Conservation (phyloP, 2,797 vertebrate species). For the Pyrocephalus nanus region DNA sequence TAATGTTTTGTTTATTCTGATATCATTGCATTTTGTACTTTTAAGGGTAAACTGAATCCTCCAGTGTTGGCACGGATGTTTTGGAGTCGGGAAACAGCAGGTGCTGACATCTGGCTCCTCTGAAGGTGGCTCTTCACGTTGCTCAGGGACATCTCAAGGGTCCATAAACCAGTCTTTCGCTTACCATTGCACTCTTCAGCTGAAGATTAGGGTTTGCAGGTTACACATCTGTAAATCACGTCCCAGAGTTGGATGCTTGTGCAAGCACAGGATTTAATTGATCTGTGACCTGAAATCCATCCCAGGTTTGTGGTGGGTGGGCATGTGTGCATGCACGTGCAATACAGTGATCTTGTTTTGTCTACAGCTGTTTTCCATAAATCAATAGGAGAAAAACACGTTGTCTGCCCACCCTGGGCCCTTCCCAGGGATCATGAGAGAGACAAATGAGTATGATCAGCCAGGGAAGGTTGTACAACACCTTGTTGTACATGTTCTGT, state of each 20-base stretch:
- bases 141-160: background rate
- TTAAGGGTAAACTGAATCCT: background rate
- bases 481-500: background rate
- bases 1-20: background rate
- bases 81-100: background rate
- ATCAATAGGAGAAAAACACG: fast-evolving
- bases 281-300: background rate
- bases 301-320: fast-evolving
- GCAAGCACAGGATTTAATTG: background rate
- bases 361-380: background rate
- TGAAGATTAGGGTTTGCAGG: background rate
- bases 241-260: fast-evolving
- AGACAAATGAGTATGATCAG: background rate
- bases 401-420: background rate
- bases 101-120: background rate
- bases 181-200: background rate
- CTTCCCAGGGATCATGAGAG: background rate
- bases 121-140: background rate
- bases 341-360: fast-evolving
- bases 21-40: background rate
- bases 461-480: fast-evolving
- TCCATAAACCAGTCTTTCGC: background rate
- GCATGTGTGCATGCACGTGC: fast-evolving
- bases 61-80: background rate
- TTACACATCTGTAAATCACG: background rate